Base-by-base conservation (phyloP, 2,797 vertebrate genomes). In the Coreius guichenoti region DNA sequence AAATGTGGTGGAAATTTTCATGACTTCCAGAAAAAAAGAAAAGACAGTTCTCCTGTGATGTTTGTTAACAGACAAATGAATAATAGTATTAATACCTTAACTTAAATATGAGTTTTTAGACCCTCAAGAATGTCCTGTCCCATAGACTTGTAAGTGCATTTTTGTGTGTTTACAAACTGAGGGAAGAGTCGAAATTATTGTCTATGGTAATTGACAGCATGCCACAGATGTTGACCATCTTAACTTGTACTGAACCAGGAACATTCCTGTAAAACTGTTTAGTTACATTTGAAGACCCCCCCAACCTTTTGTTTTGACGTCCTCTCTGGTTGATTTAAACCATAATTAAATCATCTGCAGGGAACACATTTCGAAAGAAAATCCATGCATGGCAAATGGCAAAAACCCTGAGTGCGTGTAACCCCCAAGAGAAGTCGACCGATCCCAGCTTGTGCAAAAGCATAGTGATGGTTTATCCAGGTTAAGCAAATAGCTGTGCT, bases 401-500 rank as follows among this genome's bases (percentile, higher is more conserved):
- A 65, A 51, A 75, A 83, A 51, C 16, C 70, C 5, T 1, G 45
- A 7, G 45, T 33, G 29, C 19, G 39, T 26, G 51, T 76, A 33
- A 75, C 45, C 81, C 21, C 21, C 72, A 67, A 23, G 72, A 51
- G 61, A 67, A 75, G 45, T 49, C 3, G 9, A 76, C 16, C 11
- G 8, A 82, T 49, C 43, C 26, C 29, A 65, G 58, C 51, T 61
- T n/a, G 3, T 47, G 43, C 36, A 84, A 78, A 78, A 58, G 61
- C 26, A 4, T 43, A 69, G 65, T 58, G 67, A 84, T 69, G 74
- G 65, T 78, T 78, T 77, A 78, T 84, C 63, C 81, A 87, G 81
- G 81, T 87, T 80, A 83, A 87, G 82, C 63, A 84, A 84, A 84
- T 76, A 69, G 47, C n/a, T 26, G 56, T 77, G 33, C 68, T 77